Evolutionary conservation across 2,888 invertebrate species (phyloP).

Genomic region (Acleris cristana): DNA sequence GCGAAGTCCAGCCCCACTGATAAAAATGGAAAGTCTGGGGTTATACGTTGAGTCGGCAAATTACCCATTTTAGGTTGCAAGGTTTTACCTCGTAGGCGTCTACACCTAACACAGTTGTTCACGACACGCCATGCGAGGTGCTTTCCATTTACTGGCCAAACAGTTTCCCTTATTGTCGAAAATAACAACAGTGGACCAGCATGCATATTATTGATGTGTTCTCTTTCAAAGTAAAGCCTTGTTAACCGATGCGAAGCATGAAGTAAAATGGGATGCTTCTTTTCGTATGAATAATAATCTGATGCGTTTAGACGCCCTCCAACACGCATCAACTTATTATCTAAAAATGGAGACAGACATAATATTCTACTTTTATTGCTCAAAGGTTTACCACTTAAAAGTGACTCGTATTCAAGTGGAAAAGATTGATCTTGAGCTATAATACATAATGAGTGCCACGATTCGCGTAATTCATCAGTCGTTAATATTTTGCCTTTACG

Average conservation of each 20-base stretch:
- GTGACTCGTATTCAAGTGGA: slow-evolving; percentile 25
- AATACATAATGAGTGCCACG: slow-evolving; percentile 37
- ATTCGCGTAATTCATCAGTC: slow-evolving; percentile 37
- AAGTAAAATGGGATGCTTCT: slow-evolving; percentile 29
- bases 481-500: slow-evolving; percentile 25
- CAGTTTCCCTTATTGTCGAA: no score
- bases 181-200: background rate
- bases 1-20: no score
- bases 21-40: no score
- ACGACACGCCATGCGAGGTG: no score
- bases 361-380: slow-evolving; percentile 38
- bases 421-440: slow-evolving; percentile 38
- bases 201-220: slow-evolving; percentile 33
- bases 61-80: no score
- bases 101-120: no score
- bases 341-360: slow-evolving; percentile 40
- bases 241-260: slow-evolving; percentile 27
- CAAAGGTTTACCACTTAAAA: slow-evolving; percentile 25
- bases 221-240: slow-evolving; percentile 28
- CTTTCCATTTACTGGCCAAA: no score
- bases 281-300: slow-evolving; percentile 19
- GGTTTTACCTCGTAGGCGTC: no score
- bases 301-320: slow-evolving; percentile 36
- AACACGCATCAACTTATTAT: slow-evolving; percentile 31
- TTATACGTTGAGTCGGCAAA: no score